phyloP scores from a whole-genome alignment of 2,113 vertebrate species.

The Dunckerocampus dactyliophorus region DNA sequence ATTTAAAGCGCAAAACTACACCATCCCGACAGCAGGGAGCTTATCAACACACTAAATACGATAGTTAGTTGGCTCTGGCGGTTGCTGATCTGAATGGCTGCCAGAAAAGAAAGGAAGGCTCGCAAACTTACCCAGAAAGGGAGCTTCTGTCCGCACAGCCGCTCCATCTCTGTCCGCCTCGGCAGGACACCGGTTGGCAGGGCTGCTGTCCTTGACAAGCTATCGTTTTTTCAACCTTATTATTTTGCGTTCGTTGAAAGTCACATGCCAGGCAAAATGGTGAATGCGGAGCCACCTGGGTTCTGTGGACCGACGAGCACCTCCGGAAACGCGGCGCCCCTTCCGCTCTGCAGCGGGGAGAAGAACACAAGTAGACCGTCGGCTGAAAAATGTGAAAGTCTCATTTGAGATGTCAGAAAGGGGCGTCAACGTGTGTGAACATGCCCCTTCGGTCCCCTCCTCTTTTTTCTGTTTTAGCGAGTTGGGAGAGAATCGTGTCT shows the following conservation, averaged over 20 bases:
- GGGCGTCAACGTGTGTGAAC: slow-evolving; percentile 22
- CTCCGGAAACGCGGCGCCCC: slow-evolving; percentile 17
- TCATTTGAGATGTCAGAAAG: slow-evolving; percentile 5
- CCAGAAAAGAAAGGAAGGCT: slow-evolving; percentile 12
- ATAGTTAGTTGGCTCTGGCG: slow-evolving; percentile 15
- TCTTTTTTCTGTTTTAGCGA: too few relatives aligned
- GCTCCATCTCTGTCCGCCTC: slow-evolving; percentile 60
- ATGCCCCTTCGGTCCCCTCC: slow-evolving; percentile 15
- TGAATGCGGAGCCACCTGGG: neutral
- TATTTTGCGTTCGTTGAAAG: slow-evolving; percentile 14
- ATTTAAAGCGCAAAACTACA: neutral
- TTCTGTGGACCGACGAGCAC: slow-evolving; percentile 3
- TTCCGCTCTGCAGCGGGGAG: slow-evolving; percentile 22
- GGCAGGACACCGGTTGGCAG: slow-evolving; percentile 38
- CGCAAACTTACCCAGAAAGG: slow-evolving; percentile 72
- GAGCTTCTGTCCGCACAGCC: slow-evolving; percentile 64
- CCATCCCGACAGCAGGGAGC: slow-evolving; percentile 21
- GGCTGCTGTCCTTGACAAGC: slow-evolving; percentile 7
- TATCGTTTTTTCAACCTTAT: slow-evolving; percentile 8
- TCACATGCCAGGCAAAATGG: slow-evolving; percentile 38
- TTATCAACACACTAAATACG: slow-evolving; percentile 39
- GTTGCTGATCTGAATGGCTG: slow-evolving; percentile 2
- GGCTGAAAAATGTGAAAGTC: neutral
- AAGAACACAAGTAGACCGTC: slow-evolving; percentile 19
- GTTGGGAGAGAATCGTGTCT: too few relatives aligned